These are phyloP conservation scores for Miichthys miiuy DNA, from an alignment of 2,797 vertebrate genomes.

Conservation along the genomic window DNA sequence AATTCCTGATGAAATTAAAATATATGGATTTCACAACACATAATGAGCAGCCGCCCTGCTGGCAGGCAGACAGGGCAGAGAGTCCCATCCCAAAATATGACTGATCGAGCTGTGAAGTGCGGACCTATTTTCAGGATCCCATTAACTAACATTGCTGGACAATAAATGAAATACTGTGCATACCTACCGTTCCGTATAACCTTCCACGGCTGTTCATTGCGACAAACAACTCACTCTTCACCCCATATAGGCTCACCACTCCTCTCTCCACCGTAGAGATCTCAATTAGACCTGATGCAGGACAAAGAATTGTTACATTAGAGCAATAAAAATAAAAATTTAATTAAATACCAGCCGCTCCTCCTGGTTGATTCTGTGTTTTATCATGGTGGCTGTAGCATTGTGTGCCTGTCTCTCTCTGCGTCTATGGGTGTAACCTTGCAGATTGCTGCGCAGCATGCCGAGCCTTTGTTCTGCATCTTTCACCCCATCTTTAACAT, in stretches of 20 bases:
- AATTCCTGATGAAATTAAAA: constrained; percentile 61
- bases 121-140: constrained; percentile 40
- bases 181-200: constrained; percentile 95
- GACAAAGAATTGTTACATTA: constrained; percentile 64
- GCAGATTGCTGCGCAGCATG: constrained; percentile 76
- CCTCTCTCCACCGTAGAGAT: constrained; percentile 96
- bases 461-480: constrained; percentile 80
- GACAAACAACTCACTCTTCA: constrained; percentile 91
- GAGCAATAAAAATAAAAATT: background rate
- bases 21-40: constrained; percentile 41
- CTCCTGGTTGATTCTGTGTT: constrained; percentile 5
- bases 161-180: constrained; percentile 72
- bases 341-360: constrained; percentile 6
- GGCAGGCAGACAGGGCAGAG: background rate
- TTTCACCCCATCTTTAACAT: constrained; percentile 59
- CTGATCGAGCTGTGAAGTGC: constrained; percentile 29
- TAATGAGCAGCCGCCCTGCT: background rate
- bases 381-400: constrained; percentile 26
- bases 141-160: constrained; percentile 49
- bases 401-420: constrained; percentile 25
- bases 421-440: constrained; percentile 77
- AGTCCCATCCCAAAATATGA: constrained; percentile 35
- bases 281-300: constrained; percentile 91
- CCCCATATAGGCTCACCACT: constrained; percentile 93
- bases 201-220: constrained; percentile 95